Evolutionary conservation across 2,113 vertebrate species (phyloP).

Genomic region (Desmodus rotundus): DNA sequence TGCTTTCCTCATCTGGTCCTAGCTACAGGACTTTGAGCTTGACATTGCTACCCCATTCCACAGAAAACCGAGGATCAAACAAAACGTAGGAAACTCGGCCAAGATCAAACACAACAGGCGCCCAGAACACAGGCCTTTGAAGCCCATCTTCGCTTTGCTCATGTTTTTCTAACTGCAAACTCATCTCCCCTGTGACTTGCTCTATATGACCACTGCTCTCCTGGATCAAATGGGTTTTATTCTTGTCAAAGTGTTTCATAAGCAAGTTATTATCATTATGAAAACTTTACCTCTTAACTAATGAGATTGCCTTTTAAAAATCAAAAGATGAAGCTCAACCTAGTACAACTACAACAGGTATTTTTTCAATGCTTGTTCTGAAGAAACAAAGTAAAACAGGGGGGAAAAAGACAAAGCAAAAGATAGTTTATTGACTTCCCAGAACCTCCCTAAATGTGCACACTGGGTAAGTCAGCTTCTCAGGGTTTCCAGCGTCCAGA

Average conservation of each 20-base stretch:
- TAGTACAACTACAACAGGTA: background rate
- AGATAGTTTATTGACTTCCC: background rate
- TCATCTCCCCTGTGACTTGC: background rate
- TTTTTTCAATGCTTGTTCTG: background rate
- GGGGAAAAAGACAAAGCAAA: background rate
- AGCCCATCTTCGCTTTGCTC: background rate
- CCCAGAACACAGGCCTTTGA: background rate
- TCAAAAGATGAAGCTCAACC: background rate
- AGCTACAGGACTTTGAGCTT: too few relatives aligned
- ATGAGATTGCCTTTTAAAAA: background rate
- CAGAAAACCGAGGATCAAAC: background rate
- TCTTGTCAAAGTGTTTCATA: background rate
- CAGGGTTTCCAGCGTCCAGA: background rate
- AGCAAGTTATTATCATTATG: background rate
- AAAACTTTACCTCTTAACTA: background rate
- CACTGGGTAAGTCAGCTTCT: background rate
- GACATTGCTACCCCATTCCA: background rate
- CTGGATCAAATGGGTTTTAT: background rate
- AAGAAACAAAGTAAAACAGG: background rate
- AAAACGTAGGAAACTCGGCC: background rate
- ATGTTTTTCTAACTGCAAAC: background rate
- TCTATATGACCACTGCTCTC: background rate
- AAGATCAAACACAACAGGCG: background rate
- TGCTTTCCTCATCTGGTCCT: background rate
- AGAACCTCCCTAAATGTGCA: background rate